These are phyloP conservation scores for Mechanitis mazaeus DNA, from an alignment of 2,888 invertebrate genomes.

Conservation along the genomic window DNA sequence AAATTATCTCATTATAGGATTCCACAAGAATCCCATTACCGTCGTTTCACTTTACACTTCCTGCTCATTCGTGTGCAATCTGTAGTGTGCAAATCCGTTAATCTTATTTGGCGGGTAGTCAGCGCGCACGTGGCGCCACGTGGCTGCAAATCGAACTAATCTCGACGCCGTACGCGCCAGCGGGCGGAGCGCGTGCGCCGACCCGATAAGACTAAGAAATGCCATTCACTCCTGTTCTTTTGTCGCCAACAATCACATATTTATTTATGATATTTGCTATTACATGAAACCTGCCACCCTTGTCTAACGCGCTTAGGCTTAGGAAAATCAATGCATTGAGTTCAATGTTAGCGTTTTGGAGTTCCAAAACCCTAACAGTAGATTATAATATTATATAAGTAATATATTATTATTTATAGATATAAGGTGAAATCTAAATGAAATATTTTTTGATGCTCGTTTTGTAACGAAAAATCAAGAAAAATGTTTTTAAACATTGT, in stretches of 20 bases:
- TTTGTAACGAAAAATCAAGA: too few relatives aligned
- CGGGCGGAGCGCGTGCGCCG: constrained; percentile 65
- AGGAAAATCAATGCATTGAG: constrained; percentile 22
- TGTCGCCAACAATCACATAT: constrained; percentile 74
- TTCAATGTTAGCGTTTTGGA: background rate
- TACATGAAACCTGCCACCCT: constrained; percentile 67
- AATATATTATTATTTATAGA: too few relatives aligned
- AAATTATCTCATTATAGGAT: constrained; percentile 44
- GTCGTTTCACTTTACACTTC: constrained; percentile 76
- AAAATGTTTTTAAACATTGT: too few relatives aligned
- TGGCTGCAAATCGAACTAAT: constrained; percentile 73
- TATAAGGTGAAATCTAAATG: too few relatives aligned
- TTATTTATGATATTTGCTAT: constrained; percentile 74
- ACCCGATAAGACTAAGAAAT: constrained; percentile 72
- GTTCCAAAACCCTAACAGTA: too few relatives aligned
- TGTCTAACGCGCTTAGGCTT: constrained; percentile 25
- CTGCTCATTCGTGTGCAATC: constrained; percentile 75
- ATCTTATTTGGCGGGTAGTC: constrained; percentile 72
- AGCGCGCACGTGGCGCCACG: constrained; percentile 71
- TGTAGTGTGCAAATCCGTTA: constrained; percentile 77
- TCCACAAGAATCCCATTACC: constrained; percentile 71
- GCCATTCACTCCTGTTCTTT: constrained; percentile 74
- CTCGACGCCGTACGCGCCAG: constrained; percentile 68
- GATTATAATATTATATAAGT: too few relatives aligned
- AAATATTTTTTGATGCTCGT: too few relatives aligned